A percentile compares a stretch with the other conserved stretches of the same genome.
phyloP scores from a whole-genome alignment of 2,888 invertebrate species.

The Leptopilina myrica region DNA sequence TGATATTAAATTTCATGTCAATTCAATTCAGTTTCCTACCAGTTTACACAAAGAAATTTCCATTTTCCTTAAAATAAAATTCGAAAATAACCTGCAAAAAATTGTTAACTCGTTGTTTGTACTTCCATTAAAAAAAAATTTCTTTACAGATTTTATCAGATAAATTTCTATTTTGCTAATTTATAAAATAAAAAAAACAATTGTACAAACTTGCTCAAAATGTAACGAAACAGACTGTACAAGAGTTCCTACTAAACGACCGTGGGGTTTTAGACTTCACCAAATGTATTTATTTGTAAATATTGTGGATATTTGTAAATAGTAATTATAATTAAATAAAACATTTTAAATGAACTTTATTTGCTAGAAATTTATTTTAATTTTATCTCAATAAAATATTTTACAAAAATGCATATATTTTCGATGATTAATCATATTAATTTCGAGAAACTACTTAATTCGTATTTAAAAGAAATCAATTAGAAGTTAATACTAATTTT shows the following conservation, averaged over 20 bases:
- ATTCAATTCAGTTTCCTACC: not conserved
- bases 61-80: no score
- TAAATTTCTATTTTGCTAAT: no score
- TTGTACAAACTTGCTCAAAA: slow-evolving; percentile 62
- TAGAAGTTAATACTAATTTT: no score
- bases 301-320: slow-evolving; percentile 61
- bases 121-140: no score
- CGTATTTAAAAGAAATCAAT: no score
- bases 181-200: not conserved
- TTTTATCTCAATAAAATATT: not conserved
- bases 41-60: slow-evolving; percentile 13
- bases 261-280: slow-evolving; percentile 54
- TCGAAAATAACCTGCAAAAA: no score
- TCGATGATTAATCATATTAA: no score
- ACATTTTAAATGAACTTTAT: slow-evolving; percentile 38
- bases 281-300: slow-evolving; percentile 74
- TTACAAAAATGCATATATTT: no score
- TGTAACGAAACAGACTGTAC: slow-evolving; percentile 75
- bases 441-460: no score
- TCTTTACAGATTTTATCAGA: no score
- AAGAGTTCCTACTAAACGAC: slow-evolving; percentile 73
- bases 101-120: no score
- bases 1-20: slow-evolving; percentile 14
- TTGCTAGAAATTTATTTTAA: not conserved
- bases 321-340: slow-evolving; percentile 49